Evolutionary conservation across 2,113 vertebrate genomes (phyloP).

Genomic region (Pachypanchax playfairii): DNA sequence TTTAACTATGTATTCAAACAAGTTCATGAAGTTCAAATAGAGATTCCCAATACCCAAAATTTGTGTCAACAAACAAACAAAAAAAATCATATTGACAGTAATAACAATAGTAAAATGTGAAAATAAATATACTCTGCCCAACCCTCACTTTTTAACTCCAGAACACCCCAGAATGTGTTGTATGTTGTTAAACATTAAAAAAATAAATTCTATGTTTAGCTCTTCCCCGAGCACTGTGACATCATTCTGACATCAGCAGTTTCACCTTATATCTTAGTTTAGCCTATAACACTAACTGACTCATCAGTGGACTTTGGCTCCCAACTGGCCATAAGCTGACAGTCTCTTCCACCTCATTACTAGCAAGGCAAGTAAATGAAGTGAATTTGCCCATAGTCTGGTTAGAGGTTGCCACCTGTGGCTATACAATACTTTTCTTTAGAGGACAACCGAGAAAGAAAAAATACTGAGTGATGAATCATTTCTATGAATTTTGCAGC

Average conservation of each 20-base stretch:
- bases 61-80: too few species aligned
- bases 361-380: slow-evolving; percentile 61
- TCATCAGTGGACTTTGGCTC: slow-evolving; percentile 70
- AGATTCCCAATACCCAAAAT: too few species aligned
- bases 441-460: slow-evolving; percentile 40
- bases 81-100: too few species aligned
- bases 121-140: not conserved
- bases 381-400: slow-evolving; percentile 61
- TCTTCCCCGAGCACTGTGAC: slow-evolving; percentile 68
- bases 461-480: slow-evolving; percentile 49
- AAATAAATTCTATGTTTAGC: slow-evolving; percentile 76
- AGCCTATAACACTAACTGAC: slow-evolving; percentile 73
- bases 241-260: slow-evolving; percentile 73
- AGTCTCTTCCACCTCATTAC: slow-evolving; percentile 73
- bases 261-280: slow-evolving; percentile 68
- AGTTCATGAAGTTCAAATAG: too few species aligned
- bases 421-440: slow-evolving; percentile 52
- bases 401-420: slow-evolving; percentile 67
- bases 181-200: slow-evolving; percentile 45
- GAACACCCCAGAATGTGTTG: slow-evolving; percentile 56
- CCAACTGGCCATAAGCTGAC: slow-evolving; percentile 71
- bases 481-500: slow-evolving; percentile 26
- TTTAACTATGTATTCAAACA: too few species aligned
- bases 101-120: not conserved
- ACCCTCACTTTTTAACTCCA: slow-evolving; percentile 37